Evolutionary conservation across 2,113 vertebrate species (phyloP), one percentile per base, ranked within the genome.

Genomic region (Menura novaehollandiae): DNA sequence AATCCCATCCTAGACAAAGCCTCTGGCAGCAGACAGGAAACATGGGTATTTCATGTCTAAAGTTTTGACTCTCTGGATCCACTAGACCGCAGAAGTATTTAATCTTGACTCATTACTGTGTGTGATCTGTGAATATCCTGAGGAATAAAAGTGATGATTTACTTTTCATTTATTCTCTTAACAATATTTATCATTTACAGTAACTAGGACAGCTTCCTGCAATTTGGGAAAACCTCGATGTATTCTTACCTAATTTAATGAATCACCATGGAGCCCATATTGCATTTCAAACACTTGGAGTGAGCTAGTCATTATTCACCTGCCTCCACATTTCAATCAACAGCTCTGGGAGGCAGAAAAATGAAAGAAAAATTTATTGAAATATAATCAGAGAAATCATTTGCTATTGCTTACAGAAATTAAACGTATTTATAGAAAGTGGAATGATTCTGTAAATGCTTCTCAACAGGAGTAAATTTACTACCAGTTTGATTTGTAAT

Each of bases 231-330:
- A 89, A 35, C 62, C 27, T 90, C 69, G 81, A 80, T 83, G 46
- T 85, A 90, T 90, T 94, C 78, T 93, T 88, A 88, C 78, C 15
- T 85, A 85, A 90, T 88, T 85, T 68, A 88, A 96, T 93, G 66
- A 83, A 56, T 94, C 37, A 83, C 85, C 63, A 28, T 44, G 63
- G 71, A 83, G 37, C 71, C 58, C 46, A 66, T 53, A 88, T 62
- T 90, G 49, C 63, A 75, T 93, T 91, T 95, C 26, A 85, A 88
- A 83, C 41, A 56, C 47, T 83, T 46, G n/a, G 37, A 85, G 44
- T 49, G 46, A 69, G 58, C 28, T 56, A 91, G 44, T 88, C 63
- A 79, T 95, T 93, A 85, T 59, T 94, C 66, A 90, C 51, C 77
- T 85, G 44, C 66, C 53, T 94, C 53, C 74, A 68, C 44, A 30